These are phyloP conservation scores for Picathartes gymnocephalus DNA, from an alignment of 2,113 vertebrate genomes.

Conservation along the genomic window DNA sequence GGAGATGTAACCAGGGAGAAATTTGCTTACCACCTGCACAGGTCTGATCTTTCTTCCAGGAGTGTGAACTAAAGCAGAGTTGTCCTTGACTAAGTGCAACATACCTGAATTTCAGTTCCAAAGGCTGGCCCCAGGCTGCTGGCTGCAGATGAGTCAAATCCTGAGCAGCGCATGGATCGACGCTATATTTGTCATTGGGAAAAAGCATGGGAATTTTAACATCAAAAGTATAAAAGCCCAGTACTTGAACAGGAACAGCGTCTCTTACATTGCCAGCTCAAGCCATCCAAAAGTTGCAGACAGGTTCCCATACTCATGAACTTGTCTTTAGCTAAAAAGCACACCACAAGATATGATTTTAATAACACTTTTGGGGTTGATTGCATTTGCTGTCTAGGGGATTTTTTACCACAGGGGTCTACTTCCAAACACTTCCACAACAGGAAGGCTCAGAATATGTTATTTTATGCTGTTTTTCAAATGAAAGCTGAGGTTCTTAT, in stretches of 20 bases:
- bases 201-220: slow-evolving; percentile 11
- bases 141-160: slow-evolving; percentile 26
- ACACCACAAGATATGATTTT: background rate
- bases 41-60: slow-evolving; percentile 7
- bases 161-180: background rate
- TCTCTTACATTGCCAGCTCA: background rate
- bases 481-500: slow-evolving; percentile 36
- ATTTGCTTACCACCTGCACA: slow-evolving; percentile 20
- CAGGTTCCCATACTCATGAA: slow-evolving; percentile 21
- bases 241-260: background rate
- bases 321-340: slow-evolving; percentile 16
- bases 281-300: slow-evolving; percentile 43
- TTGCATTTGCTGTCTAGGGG: background rate
- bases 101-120: slow-evolving; percentile 5
- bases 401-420: background rate
- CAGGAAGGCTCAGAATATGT: background rate
- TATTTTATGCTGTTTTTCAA: slow-evolving; percentile 46
- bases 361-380: background rate
- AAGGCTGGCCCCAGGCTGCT: background rate
- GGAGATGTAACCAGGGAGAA: background rate
- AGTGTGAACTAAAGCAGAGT: background rate
- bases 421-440: slow-evolving; percentile 46
- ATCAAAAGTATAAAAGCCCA: background rate
- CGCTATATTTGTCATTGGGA: background rate
- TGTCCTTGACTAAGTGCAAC: background rate